Evolutionary conservation across 2,113 vertebrate species (phyloP).

Genomic region (Cygnus buccinator): DNA sequence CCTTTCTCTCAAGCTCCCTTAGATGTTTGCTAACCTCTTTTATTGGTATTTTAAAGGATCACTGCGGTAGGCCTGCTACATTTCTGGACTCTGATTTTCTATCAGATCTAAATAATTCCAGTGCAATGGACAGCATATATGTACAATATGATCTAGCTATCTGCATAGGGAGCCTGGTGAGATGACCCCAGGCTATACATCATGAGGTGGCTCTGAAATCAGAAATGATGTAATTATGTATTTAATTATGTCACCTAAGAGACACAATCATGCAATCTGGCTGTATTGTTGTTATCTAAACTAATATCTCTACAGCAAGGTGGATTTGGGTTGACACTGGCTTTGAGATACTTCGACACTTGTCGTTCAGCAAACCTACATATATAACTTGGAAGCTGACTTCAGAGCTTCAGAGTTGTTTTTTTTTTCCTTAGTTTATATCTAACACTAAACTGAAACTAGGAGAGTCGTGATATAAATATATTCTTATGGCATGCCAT

Average conservation of each 20-base stretch:
- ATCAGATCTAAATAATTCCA: not conserved
- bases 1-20: not conserved
- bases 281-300: not conserved
- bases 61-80: not conserved
- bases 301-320: not conserved
- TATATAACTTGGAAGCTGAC: not conserved
- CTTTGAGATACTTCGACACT: not conserved
- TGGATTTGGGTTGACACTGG: not conserved
- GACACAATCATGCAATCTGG: not conserved
- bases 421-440: not conserved
- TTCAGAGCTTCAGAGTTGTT: not conserved
- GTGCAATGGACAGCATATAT: not conserved
- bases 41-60: not conserved
- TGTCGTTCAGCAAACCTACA: not conserved
- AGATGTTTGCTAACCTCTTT: not conserved
- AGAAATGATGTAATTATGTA: not conserved
- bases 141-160: not conserved
- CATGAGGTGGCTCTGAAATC: not conserved
- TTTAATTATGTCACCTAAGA: conserved; percentile 37
- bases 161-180: not conserved
- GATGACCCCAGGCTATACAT: not conserved
- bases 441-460: not conserved
- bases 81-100: not conserved
- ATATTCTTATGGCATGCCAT: not conserved
- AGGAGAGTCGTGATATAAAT: not conserved